Evolutionary conservation across 2,113 vertebrate genomes (phyloP), one percentile per base, ranked within the genome.

Genomic region (Grammomys surdaster): DNA sequence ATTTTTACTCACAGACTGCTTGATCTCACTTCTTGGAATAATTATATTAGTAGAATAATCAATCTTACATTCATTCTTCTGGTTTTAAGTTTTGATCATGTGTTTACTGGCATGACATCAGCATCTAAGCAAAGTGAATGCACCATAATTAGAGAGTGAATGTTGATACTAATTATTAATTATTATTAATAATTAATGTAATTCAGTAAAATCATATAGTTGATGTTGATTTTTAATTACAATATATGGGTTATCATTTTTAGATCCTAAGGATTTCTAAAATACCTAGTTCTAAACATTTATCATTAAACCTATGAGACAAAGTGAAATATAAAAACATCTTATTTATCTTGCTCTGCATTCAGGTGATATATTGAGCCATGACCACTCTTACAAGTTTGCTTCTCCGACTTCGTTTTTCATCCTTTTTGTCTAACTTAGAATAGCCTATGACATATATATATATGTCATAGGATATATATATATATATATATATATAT

Each of bases 81-180:
- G 43, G 48, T 84, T 89, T 93, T 78, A 77, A 46, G 92, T 91
- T 85, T 90, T 84, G 78, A 36, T 81, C 2, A 81, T 60, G 3
- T 43, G 3, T 65, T 81, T 48, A 20, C 11, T 60, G 33, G 13
- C 80, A 11, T 72, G 20, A 6, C 8, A 46, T 91, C 40, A 88
- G 19, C n/a, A 4, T 12, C 58, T 70, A 46, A 5, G 80, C 28
- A 78, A 31, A 94, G 76, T 26, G 3, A 5, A 65, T 20, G 9
- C 9, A 90, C 31, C 60, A 80, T 86, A 89, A 54, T 91, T 89
- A 5, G 11, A 60, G 6, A 88, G 28, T n/a, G 11, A 87, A 73
- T 63, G 8, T 14, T 88, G 13, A 84, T 60, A 31, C 26, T 69
- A 75, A 89, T 90, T 80, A 87, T 84, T 48, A 43, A 89, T 67